Evolutionary conservation across 64 coral and sea anemone species (phyloP).

Genomic region (Anthopleura sola): DNA sequence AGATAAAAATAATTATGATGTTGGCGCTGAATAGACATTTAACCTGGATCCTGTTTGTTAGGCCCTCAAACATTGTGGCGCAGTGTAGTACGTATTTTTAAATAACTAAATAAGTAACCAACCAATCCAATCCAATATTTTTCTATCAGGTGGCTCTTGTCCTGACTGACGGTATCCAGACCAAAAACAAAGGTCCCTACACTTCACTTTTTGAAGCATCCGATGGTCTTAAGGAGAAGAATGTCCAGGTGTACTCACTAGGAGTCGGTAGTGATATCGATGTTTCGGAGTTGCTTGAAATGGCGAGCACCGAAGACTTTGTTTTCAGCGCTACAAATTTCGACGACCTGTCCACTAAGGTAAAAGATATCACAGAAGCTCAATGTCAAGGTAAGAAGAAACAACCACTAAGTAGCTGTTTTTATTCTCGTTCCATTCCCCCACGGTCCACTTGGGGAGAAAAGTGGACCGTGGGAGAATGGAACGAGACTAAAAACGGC

Average conservation of each 20-base stretch:
- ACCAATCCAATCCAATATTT: background rate
- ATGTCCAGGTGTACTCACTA: slow-evolving; percentile 27
- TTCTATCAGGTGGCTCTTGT: slow-evolving; percentile 49
- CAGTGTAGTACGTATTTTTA: too few relatives aligned
- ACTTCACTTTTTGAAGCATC: background rate
- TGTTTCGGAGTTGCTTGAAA: slow-evolving; percentile 15
- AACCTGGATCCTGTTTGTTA: too few relatives aligned
- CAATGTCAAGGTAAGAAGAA: slow-evolving; percentile 39
- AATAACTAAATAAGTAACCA: too few relatives aligned
- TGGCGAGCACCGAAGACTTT: slow-evolving; percentile 24
- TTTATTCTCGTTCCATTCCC: too few relatives aligned
- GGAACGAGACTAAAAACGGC: too few relatives aligned
- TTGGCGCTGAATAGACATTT: too few relatives aligned
- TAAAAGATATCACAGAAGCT: slow-evolving; percentile 31
- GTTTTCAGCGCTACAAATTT: slow-evolving; percentile 38
- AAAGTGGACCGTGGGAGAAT: too few relatives aligned
- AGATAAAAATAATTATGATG: too few relatives aligned
- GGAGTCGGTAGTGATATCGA: slow-evolving; percentile 56
- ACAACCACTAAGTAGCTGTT: too few relatives aligned
- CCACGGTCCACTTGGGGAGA: too few relatives aligned
- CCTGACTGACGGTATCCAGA: slow-evolving; percentile 71
- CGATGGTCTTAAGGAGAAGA: slow-evolving; percentile 5
- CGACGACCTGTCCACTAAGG: slow-evolving; percentile 32
- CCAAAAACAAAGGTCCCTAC: slow-evolving; percentile 10
- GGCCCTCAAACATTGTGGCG: too few relatives aligned